Evolutionary conservation across 35 echinoderm and acorn worm genomes (phyloP).

Genomic region (Apostichopus japonicus): DNA sequence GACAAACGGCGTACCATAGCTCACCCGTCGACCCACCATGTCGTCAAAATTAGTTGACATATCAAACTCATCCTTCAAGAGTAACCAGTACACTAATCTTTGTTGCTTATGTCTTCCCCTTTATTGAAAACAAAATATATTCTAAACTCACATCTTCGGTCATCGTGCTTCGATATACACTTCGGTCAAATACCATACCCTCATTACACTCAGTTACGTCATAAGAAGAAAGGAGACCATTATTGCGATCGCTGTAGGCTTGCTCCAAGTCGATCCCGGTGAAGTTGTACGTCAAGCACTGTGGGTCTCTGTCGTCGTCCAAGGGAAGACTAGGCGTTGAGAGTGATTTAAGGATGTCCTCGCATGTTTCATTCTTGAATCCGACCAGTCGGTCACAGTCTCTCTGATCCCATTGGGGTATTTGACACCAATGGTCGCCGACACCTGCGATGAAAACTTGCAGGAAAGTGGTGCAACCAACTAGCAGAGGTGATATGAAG

Average conservation of each 20-base stretch:
- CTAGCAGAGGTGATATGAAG: not conserved
- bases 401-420: not conserved
- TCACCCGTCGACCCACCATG: too few species aligned
- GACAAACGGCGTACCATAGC: too few species aligned
- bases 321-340: not conserved
- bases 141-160: not conserved
- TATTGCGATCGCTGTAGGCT: not conserved
- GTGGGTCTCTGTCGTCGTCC: not conserved
- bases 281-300: not conserved
- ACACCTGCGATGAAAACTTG: not conserved
- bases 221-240: not conserved
- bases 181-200: not conserved
- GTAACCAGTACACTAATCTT: too few species aligned
- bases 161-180: slow-evolving; percentile 1
- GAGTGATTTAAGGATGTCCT: not conserved
- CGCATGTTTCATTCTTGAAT: not conserved
- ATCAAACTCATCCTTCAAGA: too few species aligned
- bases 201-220: slow-evolving; percentile 5
- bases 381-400: not conserved
- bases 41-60: too few species aligned
- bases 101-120: too few species aligned
- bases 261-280: not conserved
- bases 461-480: not conserved
- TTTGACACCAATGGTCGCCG: not conserved
- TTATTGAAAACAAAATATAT: not conserved